These are phyloP conservation scores for Octopus sinensis DNA, from an alignment of 1,140 invertebrate genomes.

Conservation along the genomic window DNA sequence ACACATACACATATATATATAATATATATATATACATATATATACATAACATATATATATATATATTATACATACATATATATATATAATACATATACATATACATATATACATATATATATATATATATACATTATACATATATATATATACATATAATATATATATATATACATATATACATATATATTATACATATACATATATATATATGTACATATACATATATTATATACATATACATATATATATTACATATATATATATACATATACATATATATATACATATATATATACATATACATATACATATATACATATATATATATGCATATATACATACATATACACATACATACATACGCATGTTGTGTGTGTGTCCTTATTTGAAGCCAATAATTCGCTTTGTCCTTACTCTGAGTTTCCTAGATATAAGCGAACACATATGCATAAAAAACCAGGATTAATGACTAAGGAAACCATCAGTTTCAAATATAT, in stretches of 20 bases:
- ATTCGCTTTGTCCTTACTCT: no score
- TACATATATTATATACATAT: neutral
- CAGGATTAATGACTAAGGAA: no score
- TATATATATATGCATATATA: neutral
- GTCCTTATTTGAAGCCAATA: no score
- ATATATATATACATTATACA: neutral
- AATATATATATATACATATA: neutral
- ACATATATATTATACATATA: neutral
- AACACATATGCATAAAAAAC: no score
- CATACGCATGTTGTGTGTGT: no score
- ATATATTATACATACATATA: neutral
- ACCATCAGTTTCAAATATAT: no score
- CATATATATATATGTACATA: neutral
- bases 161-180: neutral
- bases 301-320: slow-evolving; percentile 9
- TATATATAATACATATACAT: neutral
- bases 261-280: neutral
- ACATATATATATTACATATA: neutral
- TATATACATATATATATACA: neutral
- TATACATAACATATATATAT: no score
- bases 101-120: neutral
- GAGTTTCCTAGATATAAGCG: no score
- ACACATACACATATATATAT: neutral
- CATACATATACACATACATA: slow-evolving; percentile 8
- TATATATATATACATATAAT: neutral